Base-by-base conservation (phyloP, 2,888 invertebrate species). In the Himalopsyche anomala region DNA sequence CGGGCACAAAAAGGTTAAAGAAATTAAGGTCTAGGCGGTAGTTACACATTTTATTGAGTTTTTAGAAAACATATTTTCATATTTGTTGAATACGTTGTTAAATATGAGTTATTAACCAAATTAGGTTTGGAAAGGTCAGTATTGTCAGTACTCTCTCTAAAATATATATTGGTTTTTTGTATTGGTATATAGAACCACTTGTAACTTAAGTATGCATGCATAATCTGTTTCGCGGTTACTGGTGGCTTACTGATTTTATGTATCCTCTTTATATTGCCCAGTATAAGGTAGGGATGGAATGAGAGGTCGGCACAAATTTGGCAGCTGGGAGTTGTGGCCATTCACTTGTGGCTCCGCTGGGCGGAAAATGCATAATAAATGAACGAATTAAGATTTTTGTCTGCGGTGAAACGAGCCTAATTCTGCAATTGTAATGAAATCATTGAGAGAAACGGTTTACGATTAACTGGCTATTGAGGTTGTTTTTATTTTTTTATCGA, bases 321-420 rank as follows among this genome's bases (percentile, higher is more conserved):
- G 62, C 62, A 19, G 62, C 28, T 62, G 62, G 62, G 62, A 28
- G 62, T 62, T 19, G 62, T 62, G 62, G 8, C 62, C 28, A 62
- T 28, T 62, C 28, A 62, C 62, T 62, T 62, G 62, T 62, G 62
- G 62, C 62, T n/a, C 62, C 19, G 62, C 62, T 62, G 62, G 62
- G 62, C 62, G 62, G 62, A 28, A 62, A 28, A 19, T 62, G 62
- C 62, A 62, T 62, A 62, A 62, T 62, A 62, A 62, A 62, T 62
- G 62, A 62, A 62, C 62, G 62, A 62, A 62, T 62, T 62, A 62
- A 62, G 62, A 62, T 62, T 62, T 62, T 62, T 56, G 28, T 28
- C 62, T 11, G 62, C 11, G 19, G 19, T 62, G 19, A 62, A 62
- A 28, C 62, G 62, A 62, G 62, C 62, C 62, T 62, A 62, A 62